Evolutionary conservation across 2,888 invertebrate species (phyloP).

Genomic region (Diachrysia chrysitis): DNA sequence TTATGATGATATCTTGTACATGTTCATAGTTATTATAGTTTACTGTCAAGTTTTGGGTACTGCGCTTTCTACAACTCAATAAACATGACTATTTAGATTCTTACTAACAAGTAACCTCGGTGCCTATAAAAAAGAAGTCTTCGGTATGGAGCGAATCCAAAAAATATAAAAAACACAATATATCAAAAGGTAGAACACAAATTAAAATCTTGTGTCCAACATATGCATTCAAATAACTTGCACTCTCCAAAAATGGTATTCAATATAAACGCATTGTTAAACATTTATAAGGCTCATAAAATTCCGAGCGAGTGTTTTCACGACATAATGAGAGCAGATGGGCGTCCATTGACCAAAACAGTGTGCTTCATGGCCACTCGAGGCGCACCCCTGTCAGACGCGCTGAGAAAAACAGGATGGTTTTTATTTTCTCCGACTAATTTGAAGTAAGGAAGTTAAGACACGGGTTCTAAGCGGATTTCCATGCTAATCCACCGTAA

Average conservation of each 20-base stretch:
- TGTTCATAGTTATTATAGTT: too few relatives aligned
- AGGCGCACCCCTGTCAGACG: constrained; percentile 71
- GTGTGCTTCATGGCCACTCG: constrained; percentile 70
- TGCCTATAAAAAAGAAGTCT: too few relatives aligned
- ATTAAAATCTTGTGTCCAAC: too few relatives aligned
- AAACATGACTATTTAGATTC: too few relatives aligned
- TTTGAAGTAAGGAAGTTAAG: constrained; percentile 72
- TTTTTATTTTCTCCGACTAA: constrained; percentile 78
- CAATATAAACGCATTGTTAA: constrained; percentile 60
- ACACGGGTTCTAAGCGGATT: constrained; percentile 60
- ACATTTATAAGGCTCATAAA: constrained; percentile 69
- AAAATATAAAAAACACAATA: too few relatives aligned
- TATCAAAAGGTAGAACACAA: too few relatives aligned
- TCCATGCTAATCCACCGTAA: constrained; percentile 61
- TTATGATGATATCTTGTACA: background rate
- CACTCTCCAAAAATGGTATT: background rate
- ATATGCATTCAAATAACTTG: background rate
- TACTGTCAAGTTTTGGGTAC: too few relatives aligned
- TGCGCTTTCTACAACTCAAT: too few relatives aligned
- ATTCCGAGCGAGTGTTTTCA: constrained; percentile 70
- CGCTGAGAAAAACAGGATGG: constrained; percentile 69
- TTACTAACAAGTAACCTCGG: too few relatives aligned
- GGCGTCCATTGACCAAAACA: constrained; percentile 71
- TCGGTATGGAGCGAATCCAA: too few relatives aligned
- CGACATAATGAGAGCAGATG: constrained; percentile 73